Conservation (phyloP, 2,888 invertebrate species). For the Eumerus sabulonum region DNA sequence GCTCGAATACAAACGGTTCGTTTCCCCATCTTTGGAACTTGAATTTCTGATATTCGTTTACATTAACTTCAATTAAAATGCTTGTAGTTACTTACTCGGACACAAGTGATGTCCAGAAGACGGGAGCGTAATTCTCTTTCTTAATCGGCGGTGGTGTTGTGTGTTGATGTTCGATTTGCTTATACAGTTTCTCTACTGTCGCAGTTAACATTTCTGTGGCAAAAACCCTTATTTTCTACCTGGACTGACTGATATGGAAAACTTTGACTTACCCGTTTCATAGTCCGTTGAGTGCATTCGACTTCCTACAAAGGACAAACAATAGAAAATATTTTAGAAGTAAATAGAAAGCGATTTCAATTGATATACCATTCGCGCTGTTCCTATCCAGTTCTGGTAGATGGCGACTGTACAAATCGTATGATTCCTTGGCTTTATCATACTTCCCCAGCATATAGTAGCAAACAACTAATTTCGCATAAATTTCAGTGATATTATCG, state of each 20-base stretch:
- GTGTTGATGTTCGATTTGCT: conserved; percentile 20
- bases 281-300: neutral
- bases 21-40: neutral
- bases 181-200: conserved; percentile 8
- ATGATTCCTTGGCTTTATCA: conserved; percentile 20
- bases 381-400: neutral
- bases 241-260: neutral
- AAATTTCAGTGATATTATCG: conserved; percentile 23
- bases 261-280: conserved; percentile 13
- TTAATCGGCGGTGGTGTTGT: conserved; percentile 6
- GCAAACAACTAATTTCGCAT: conserved; percentile 22
- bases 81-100: conserved; percentile 3
- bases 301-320: neutral
- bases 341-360: too few relatives aligned
- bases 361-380: conserved; percentile 3
- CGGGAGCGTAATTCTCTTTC: neutral
- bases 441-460: conserved; percentile 25
- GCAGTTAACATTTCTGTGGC: conserved; percentile 13
- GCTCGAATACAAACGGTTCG: conserved; percentile 15
- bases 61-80: too few relatives aligned
- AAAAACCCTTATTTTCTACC: too few relatives aligned
- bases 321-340: neutral
- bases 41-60: neutral
- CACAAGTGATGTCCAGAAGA: conserved; percentile 12
- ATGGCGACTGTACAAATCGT: conserved; percentile 7